A percentile compares a stretch with the other conserved stretches of the same genome.
These are phyloP conservation scores for Cheilosia vernalis DNA, from an alignment of 2,888 invertebrate species.

Conservation along the genomic window DNA sequence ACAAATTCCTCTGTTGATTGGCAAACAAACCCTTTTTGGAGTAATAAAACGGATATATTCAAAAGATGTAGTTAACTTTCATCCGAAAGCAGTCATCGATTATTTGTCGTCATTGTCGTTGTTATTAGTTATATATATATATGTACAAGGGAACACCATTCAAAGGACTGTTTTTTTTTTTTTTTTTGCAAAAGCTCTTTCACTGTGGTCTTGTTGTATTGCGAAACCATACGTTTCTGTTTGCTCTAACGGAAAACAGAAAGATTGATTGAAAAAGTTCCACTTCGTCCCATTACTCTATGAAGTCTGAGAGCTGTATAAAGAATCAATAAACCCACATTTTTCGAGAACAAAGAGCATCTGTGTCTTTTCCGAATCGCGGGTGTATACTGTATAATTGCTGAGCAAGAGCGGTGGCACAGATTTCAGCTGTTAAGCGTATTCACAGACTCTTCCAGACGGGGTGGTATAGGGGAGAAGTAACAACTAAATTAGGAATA, in stretches of 20 bases:
- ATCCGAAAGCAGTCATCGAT: conserved; percentile 38
- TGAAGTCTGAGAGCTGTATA: conserved; percentile 50
- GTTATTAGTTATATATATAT: conserved; percentile 44
- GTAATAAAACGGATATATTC: conserved; percentile 54
- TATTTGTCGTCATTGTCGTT: conserved; percentile 50
- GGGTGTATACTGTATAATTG: conserved; percentile 34
- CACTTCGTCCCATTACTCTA: conserved; percentile 46
- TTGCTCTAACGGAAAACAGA: conserved; percentile 49
- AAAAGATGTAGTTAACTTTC: conserved; percentile 30
- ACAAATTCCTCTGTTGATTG: conserved; percentile 65
- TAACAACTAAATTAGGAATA: conserved; percentile 67
- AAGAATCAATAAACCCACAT: conserved; percentile 50
- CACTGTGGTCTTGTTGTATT: conserved; percentile 26
- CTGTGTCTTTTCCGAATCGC: conserved; percentile 34
- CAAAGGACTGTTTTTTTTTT: conserved; percentile 1
- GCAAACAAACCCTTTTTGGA: conserved; percentile 62
- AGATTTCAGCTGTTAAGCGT: conserved; percentile 29
- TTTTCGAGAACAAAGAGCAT: conserved; percentile 33
- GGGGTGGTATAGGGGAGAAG: conserved; percentile 4
- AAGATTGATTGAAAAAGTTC: conserved; percentile 73
- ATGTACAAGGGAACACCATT: conserved; percentile 36
- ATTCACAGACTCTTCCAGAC: conserved; percentile 15
- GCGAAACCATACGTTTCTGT: conserved; percentile 56
- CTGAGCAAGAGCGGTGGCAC: neutral
- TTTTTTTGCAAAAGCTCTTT: conserved; percentile 12